A percentile compares a stretch with the other conserved stretches of the same genome.
phyloP scores from a whole-genome alignment of 1,140 invertebrate species.

The Meloidogyne exigua region DNA sequence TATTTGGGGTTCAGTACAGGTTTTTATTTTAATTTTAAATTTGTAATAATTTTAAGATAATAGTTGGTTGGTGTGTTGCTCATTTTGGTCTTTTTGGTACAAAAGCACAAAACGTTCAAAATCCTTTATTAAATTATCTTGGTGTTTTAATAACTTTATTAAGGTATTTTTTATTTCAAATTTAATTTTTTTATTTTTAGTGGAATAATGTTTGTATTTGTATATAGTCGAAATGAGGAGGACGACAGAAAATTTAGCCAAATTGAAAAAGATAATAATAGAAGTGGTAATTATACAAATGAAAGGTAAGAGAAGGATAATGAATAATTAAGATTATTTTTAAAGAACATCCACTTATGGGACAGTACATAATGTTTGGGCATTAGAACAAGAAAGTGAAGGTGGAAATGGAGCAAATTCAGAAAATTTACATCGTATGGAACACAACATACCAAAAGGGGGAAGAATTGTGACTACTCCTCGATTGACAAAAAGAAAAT shows the following conservation, averaged over 20 bases:
- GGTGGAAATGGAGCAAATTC: neutral
- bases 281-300: neutral
- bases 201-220: constrained; percentile 55
- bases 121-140: constrained; percentile 48
- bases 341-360: neutral
- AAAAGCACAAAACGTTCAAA: constrained; percentile 43
- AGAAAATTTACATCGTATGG: neutral
- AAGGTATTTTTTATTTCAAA: neutral
- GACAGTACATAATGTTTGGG: neutral
- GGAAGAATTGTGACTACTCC: neutral
- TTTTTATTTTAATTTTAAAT: constrained; percentile 7
- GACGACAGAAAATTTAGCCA: constrained; percentile 9
- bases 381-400: neutral
- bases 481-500: constrained; percentile 14
- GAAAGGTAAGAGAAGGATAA: neutral
- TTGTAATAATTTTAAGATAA: constrained; percentile 40
- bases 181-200: constrained; percentile 8
- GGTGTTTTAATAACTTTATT: constrained; percentile 53
- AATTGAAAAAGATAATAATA: constrained; percentile 1
- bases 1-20: constrained; percentile 40
- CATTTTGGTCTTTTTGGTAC: constrained; percentile 57
- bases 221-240: constrained; percentile 29
- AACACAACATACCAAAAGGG: neutral
- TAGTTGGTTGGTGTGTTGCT: constrained; percentile 59
- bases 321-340: neutral